Evolutionary conservation across 2,888 invertebrate species (phyloP).

Genomic region (Sesamia inferens): DNA sequence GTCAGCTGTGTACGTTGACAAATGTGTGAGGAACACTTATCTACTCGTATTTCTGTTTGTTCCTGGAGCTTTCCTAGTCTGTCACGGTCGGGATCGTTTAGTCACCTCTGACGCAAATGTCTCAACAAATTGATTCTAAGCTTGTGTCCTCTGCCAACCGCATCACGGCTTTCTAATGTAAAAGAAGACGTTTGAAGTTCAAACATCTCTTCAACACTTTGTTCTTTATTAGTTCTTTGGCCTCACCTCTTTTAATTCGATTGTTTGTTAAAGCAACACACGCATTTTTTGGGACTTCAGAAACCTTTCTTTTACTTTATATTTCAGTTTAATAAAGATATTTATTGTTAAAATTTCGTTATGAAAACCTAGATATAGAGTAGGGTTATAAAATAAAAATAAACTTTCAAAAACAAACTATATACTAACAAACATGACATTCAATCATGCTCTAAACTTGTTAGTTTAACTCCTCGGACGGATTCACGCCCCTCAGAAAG

Average conservation of each 20-base stretch:
- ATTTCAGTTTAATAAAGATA: conserved; percentile 21
- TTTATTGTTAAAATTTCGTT: conserved; percentile 23
- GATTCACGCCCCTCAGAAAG: conserved; percentile 23
- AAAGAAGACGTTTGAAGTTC: conserved; percentile 59
- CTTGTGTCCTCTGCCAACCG: conserved; percentile 55
- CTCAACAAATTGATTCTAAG: conserved; percentile 52
- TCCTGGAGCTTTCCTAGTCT: conserved; percentile 39
- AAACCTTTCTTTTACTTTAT: background rate
- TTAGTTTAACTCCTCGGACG: conserved; percentile 19
- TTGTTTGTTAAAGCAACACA: conserved; percentile 27
- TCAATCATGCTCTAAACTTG: conserved; percentile 38
- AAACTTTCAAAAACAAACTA: conserved; percentile 20
- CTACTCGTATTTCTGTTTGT: conserved; percentile 52
- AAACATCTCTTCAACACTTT: conserved; percentile 46
- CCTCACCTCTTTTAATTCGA: conserved; percentile 45
- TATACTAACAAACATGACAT: conserved; percentile 34
- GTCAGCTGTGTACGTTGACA: conserved; percentile 38
- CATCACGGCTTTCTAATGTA: conserved; percentile 42
- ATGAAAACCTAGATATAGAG: conserved; percentile 31
- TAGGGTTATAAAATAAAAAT: conserved; percentile 24
- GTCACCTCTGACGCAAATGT: conserved; percentile 61
- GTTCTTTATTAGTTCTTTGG: conserved; percentile 59
- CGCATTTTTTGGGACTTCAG: conserved; percentile 9
- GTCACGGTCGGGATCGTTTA: conserved; percentile 52
- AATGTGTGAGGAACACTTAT: conserved; percentile 50